A percentile compares a stretch with the other conserved stretches of the same genome.
Evolutionary conservation across 2,888 invertebrate genomes (phyloP).

Genomic region (Luperina testacea): DNA sequence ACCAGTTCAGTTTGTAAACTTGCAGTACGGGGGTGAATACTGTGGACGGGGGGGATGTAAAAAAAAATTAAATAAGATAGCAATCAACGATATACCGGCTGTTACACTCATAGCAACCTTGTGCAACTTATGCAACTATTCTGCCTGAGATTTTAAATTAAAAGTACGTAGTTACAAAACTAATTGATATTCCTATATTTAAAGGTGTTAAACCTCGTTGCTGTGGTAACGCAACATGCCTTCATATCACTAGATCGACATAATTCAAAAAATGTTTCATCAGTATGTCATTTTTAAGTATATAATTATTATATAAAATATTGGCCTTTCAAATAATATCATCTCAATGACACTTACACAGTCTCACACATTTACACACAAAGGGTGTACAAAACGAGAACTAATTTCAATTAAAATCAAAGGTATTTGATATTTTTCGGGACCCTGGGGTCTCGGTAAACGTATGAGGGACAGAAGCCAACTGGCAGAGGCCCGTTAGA

Average conservation of each 20-base stretch:
- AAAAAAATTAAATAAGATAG: neutral
- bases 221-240: neutral
- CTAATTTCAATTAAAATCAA: too few species aligned
- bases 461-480: too few species aligned
- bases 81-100: too few species aligned
- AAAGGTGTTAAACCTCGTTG: neutral
- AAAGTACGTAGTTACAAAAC: neutral
- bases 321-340: too few species aligned
- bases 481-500: too few species aligned
- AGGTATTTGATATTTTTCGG: too few species aligned
- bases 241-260: neutral
- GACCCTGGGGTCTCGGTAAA: too few species aligned
- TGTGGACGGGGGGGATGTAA: neutral
- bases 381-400: too few species aligned
- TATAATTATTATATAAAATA: too few species aligned
- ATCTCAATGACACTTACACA: too few species aligned
- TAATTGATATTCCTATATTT: too few species aligned
- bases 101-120: neutral
- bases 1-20: neutral
- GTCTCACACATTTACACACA: too few species aligned
- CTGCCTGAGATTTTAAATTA: neutral
- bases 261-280: neutral
- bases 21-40: neutral
- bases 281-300: neutral
- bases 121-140: neutral